Evolutionary conservation across 2,888 invertebrate genomes (phyloP).

Genomic region (Aphrophora alni): DNA sequence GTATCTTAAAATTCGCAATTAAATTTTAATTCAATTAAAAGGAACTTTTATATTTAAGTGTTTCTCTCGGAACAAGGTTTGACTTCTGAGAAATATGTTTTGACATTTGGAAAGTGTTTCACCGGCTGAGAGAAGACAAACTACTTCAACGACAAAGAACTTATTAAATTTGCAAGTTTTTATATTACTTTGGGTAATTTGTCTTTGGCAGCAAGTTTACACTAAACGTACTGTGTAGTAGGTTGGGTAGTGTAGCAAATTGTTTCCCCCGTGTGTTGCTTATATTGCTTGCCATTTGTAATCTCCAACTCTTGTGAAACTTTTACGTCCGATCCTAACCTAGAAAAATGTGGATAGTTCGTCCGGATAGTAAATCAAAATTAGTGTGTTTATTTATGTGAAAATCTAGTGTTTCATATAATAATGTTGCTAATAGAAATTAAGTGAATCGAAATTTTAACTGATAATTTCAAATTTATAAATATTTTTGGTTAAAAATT

Average conservation of each 20-base stretch:
- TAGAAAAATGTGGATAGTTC: background rate
- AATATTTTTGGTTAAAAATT: too few species aligned
- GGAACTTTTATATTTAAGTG: background rate
- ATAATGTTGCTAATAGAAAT: too few species aligned
- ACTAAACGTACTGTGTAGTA: background rate
- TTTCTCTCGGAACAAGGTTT: background rate
- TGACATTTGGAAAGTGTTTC: background rate
- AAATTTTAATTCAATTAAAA: background rate
- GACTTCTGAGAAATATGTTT: background rate
- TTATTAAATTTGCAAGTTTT: constrained; percentile 9
- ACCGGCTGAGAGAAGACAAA: background rate
- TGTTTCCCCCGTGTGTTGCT: background rate
- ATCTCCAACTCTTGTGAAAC: background rate
- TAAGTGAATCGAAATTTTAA: too few species aligned
- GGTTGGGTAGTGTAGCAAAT: background rate
- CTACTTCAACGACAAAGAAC: background rate
- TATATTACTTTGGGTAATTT: background rate
- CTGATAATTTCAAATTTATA: too few species aligned
- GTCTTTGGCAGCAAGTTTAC: background rate
- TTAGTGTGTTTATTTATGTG: too few species aligned
- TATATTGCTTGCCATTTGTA: background rate
- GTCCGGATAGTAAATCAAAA: too few species aligned
- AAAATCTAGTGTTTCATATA: too few species aligned
- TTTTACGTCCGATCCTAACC: background rate
- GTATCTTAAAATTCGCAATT: background rate